A percentile compares a stretch with the other conserved stretches of the same genome.
Evolutionary conservation across 1,140 invertebrate species (phyloP).

Genomic region (Phenacoccus solenopsis): DNA sequence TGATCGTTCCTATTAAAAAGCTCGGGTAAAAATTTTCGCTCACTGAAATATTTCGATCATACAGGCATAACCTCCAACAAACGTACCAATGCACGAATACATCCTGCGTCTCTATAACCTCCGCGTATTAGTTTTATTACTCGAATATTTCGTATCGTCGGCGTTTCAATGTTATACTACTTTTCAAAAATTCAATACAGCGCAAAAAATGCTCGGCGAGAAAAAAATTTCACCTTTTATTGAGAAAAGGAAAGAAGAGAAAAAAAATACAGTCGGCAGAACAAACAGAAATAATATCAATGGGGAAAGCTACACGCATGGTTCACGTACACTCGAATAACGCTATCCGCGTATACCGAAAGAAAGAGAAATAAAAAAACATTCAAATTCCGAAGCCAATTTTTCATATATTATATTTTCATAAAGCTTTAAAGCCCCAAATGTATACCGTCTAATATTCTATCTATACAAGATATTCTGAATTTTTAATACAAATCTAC

Average conservation of each 20-base stretch:
- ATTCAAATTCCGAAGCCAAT: slow-evolving; percentile 13
- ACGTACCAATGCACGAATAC: too few relatives aligned
- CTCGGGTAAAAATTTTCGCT: too few relatives aligned
- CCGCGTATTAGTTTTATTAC: not conserved
- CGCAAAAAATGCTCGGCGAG: not conserved
- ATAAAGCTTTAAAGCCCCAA: slow-evolving; percentile 2
- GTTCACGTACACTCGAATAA: not conserved
- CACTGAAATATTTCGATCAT: too few relatives aligned
- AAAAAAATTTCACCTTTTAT: not conserved
- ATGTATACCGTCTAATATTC: slow-evolving; percentile 10
- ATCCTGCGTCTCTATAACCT: too few relatives aligned
- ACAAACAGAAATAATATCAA: not conserved
- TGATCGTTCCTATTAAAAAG: too few relatives aligned
- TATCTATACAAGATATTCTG: slow-evolving; percentile 13
- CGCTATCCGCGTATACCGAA: not conserved
- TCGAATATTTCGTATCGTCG: not conserved
- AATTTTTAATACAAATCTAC: slow-evolving; percentile 11
- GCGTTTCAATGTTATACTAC: too few relatives aligned
- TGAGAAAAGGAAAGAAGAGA: too few relatives aligned
- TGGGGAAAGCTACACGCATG: not conserved
- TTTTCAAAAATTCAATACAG: not conserved
- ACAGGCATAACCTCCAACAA: too few relatives aligned
- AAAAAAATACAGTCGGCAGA: not conserved
- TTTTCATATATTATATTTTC: slow-evolving; percentile 15
- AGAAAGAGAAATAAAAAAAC: slow-evolving; percentile 6